These are phyloP conservation scores for Cardinalis cardinalis DNA, from an alignment of 2,113 vertebrate genomes.

Conservation along the genomic window DNA sequence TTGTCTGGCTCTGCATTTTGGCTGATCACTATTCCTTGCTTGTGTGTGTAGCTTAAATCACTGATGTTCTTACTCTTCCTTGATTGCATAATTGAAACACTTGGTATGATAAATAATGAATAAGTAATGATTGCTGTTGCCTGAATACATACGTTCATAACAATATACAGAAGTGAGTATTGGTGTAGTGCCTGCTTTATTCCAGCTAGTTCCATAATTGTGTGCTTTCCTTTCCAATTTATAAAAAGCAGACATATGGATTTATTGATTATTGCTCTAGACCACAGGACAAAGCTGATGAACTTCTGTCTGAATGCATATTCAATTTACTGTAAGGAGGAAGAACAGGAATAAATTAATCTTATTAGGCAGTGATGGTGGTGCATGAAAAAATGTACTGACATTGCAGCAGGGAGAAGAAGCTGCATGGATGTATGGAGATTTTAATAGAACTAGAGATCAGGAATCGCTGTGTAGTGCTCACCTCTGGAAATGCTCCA, in stretches of 20 bases:
- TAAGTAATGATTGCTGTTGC: slow-evolving; percentile 22
- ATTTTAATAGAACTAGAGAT: background rate
- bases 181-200: background rate
- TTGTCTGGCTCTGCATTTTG: slow-evolving; percentile 21
- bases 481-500: background rate
- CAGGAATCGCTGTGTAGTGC: background rate
- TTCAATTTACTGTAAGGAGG: background rate
- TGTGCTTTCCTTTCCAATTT: background rate
- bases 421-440: background rate
- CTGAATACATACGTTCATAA: background rate
- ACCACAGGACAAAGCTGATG: background rate
- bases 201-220: background rate
- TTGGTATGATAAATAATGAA: slow-evolving; percentile 36
- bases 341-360: slow-evolving; percentile 24
- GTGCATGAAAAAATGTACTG: background rate
- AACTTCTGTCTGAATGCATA: background rate
- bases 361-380: background rate
- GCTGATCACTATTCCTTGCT: slow-evolving; percentile 1
- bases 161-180: background rate
- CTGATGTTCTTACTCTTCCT: slow-evolving; percentile 10
- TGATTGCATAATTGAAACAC: slow-evolving; percentile 45
- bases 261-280: background rate
- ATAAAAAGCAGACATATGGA: background rate
- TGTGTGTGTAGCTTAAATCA: background rate
- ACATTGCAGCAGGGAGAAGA: background rate